phyloP scores from a whole-genome alignment of 2,113 vertebrate species.

The Mormyrus iriodes region DNA sequence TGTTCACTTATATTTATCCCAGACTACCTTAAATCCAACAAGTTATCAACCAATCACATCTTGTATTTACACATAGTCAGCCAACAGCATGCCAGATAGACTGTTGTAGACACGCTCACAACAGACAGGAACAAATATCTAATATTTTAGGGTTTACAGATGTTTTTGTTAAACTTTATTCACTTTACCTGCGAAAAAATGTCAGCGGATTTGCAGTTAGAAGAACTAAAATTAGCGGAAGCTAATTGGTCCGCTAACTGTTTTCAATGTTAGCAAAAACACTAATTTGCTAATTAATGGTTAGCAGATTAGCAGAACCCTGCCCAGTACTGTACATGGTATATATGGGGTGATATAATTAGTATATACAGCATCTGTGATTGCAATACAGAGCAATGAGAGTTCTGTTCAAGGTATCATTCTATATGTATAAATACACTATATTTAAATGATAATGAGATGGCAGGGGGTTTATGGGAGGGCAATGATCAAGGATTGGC shows the following conservation, averaged over 20 bases:
- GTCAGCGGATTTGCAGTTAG: too few species aligned
- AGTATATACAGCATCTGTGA: too few species aligned
- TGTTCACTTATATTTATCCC: not conserved
- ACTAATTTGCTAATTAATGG: not conserved
- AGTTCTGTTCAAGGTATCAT: too few species aligned
- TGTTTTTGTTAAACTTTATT: not conserved
- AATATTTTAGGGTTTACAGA: not conserved
- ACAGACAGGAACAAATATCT: not conserved
- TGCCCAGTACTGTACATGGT: too few species aligned
- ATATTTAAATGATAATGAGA: not conserved
- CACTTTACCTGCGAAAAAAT: not conserved
- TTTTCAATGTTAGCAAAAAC: too few species aligned
- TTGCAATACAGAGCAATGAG: too few species aligned
- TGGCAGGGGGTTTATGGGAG: not conserved
- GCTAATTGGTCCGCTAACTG: too few species aligned
- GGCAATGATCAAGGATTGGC: too few species aligned
- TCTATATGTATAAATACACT: not conserved
- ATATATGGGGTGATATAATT: not conserved
- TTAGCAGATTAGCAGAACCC: too few species aligned
- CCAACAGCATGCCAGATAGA: not conserved
- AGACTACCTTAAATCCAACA: too few species aligned
- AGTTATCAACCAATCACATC: not conserved
- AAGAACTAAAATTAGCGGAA: too few species aligned
- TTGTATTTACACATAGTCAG: not conserved
- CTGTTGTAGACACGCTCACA: not conserved